These are phyloP conservation scores for Balaenoptera acutorostrata DNA, from an alignment of 2,113 vertebrate genomes.

Conservation along the genomic window DNA sequence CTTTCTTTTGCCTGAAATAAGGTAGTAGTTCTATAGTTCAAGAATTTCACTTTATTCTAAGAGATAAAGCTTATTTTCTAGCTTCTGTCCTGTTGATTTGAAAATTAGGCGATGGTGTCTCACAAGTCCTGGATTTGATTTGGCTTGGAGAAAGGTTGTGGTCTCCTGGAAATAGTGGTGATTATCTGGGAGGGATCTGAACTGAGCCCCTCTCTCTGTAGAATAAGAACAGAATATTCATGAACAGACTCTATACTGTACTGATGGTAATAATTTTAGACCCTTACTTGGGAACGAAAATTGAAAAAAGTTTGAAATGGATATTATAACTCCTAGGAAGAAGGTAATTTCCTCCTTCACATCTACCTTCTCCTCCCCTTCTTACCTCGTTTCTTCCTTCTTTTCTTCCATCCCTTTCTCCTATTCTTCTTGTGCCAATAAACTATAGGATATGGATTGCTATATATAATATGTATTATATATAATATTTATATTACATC, in stretches of 20 bases:
- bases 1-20: not conserved
- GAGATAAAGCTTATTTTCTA: not conserved
- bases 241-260: not conserved
- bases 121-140: not conserved
- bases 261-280: not conserved
- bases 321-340: not conserved
- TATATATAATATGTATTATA: not conserved
- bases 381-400: not conserved
- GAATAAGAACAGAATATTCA: slow-evolving; percentile 5
- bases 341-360: not conserved
- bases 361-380: not conserved
- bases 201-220: not conserved
- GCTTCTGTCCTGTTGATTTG: not conserved
- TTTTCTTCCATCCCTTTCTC: not conserved
- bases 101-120: not conserved
- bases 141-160: not conserved
- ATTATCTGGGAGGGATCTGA: not conserved
- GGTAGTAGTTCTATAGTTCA: not conserved
- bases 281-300: not conserved
- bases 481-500: not conserved
- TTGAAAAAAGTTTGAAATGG: not conserved
- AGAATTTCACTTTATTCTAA: slow-evolving; percentile 11
- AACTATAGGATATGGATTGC: not conserved
- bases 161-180: not conserved
- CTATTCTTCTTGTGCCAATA: not conserved